Evolutionary conservation across 2,888 invertebrate species (phyloP).

Genomic region (Epsilonema sp.): DNA sequence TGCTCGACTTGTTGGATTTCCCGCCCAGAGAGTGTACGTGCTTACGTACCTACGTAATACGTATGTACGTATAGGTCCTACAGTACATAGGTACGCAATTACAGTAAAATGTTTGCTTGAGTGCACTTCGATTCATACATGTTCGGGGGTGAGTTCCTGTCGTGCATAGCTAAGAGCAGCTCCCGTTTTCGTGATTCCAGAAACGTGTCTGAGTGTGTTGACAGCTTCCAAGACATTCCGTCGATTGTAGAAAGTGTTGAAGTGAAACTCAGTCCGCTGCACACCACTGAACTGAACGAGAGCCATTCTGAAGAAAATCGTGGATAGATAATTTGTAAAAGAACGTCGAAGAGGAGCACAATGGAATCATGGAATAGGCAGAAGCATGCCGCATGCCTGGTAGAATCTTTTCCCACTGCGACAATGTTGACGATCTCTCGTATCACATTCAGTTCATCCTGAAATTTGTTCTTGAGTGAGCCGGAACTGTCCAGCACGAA

Average conservation of each 20-base stretch:
- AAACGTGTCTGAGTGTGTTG: conserved; percentile 20
- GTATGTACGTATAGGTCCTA: too few relatives aligned
- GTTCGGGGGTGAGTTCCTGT: conserved; percentile 13
- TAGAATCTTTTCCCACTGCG: neutral
- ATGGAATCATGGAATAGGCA: too few relatives aligned
- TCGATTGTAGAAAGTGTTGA: conserved; percentile 6
- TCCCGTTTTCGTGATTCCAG: conserved; percentile 25
- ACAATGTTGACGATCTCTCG: neutral
- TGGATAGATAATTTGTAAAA: too few relatives aligned
- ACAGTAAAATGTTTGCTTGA: too few relatives aligned
- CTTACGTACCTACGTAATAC: too few relatives aligned
- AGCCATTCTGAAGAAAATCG: neutral
- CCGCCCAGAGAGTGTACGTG: too few relatives aligned
- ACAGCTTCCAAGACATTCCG: conserved; percentile 17
- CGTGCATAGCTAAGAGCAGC: conserved; percentile 22
- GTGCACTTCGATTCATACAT: too few relatives aligned
- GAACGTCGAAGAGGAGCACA: too few relatives aligned
- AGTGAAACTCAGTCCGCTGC: conserved; percentile 6
- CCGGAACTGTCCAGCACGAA: conserved; percentile 25
- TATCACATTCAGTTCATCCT: neutral
- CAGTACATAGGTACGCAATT: too few relatives aligned
- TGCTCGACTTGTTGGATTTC: too few relatives aligned
- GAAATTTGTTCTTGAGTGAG: conserved; percentile 19
- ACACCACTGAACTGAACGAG: conserved; percentile 1
- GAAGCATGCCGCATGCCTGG: neutral